phyloP scores from a whole-genome alignment of 2,888 invertebrate genomes.

The Rosalia funebris region DNA sequence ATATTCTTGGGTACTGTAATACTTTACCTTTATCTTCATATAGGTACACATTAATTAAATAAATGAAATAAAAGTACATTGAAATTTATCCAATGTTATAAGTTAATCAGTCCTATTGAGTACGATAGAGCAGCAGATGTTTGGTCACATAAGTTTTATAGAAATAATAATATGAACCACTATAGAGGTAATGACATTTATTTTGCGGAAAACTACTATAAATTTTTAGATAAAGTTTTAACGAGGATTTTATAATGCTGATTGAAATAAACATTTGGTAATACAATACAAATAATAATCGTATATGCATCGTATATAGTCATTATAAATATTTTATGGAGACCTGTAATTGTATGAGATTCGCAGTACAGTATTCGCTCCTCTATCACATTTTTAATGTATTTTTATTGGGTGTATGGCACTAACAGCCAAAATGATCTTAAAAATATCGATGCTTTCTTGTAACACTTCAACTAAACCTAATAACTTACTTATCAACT shows the following conservation, averaged over 20 bases:
- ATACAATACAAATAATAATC: too few species aligned
- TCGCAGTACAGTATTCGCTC: background rate
- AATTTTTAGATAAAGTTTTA: background rate
- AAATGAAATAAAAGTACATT: too few species aligned
- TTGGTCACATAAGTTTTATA: too few species aligned
- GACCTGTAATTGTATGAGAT: background rate
- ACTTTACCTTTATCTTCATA: too few species aligned
- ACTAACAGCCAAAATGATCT: constrained; percentile 13
- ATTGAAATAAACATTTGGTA: background rate
- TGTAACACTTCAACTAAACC: constrained; percentile 8
- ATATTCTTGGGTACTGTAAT: too few species aligned
- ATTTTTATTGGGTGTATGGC: constrained; percentile 16
- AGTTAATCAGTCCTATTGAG: too few species aligned
- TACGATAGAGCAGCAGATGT: too few species aligned
- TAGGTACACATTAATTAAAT: too few species aligned
- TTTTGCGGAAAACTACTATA: background rate
- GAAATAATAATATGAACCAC: too few species aligned
- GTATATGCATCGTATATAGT: too few species aligned
- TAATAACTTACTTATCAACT: constrained; percentile 26
- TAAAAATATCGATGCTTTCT: background rate
- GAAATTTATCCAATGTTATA: too few species aligned
- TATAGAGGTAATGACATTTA: background rate
- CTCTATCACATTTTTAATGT: constrained; percentile 10
- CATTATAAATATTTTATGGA: background rate
- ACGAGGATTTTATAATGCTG: background rate